Conservation (phyloP, 2,888 invertebrate species). For the Mactromeris polynyma region DNA sequence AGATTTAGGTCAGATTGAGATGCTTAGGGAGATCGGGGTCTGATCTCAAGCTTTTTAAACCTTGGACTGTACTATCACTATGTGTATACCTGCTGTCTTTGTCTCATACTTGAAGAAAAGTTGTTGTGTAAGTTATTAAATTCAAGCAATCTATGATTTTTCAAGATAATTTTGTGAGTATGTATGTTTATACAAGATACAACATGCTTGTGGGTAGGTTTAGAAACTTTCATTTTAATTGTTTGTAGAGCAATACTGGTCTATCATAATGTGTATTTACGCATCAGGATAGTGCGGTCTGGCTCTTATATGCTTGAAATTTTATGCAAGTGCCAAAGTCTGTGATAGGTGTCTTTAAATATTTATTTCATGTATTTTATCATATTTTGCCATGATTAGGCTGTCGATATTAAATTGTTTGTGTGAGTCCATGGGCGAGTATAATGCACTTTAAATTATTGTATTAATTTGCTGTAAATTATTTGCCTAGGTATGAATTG, state of each 20-base stretch:
- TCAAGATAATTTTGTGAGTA: background rate
- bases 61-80: no score
- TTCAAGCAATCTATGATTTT: no score
- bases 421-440: background rate
- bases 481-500: background rate
- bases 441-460: background rate
- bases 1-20: no score
- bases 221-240: background rate
- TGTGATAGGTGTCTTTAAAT: constrained; percentile 35
- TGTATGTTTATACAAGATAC: background rate
- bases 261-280: background rate
- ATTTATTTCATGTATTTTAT: constrained; percentile 35
- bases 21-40: no score
- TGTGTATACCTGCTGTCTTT: no score
- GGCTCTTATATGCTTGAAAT: background rate
- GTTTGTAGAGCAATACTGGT: background rate
- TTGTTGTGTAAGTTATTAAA: no score
- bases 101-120: no score
- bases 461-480: background rate
- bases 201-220: background rate
- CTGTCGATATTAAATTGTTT: background rate
- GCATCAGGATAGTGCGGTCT: background rate
- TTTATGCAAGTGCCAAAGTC: constrained; percentile 25
- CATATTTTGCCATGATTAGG: constrained; percentile 10
- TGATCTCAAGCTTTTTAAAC: no score